Evolutionary conservation across 2,888 invertebrate species (phyloP).

Genomic region (Lysandra coridon): DNA sequence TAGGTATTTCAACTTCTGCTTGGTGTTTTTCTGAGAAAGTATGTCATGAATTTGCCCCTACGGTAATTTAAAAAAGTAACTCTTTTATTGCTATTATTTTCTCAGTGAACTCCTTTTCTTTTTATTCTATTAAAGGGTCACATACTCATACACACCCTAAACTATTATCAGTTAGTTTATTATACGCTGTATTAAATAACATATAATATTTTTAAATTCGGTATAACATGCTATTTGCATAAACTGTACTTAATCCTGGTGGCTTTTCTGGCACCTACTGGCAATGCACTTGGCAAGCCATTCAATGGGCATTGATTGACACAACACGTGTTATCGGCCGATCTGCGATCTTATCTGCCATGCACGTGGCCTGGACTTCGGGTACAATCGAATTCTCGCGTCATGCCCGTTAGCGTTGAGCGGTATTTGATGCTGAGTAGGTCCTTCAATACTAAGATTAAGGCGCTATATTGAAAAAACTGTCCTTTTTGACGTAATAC

Average conservation of each 20-base stretch:
- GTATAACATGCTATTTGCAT: neutral
- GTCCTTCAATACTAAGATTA: neutral
- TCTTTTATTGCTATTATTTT: too few species aligned
- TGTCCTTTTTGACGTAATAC: too few species aligned
- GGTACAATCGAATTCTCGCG: conserved; percentile 1
- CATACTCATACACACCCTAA: too few species aligned
- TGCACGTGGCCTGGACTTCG: neutral
- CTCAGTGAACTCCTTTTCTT: too few species aligned
- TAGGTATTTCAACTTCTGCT: too few species aligned
- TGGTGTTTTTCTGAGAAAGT: too few species aligned
- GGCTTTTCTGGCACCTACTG: conserved; percentile 5
- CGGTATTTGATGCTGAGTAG: neutral
- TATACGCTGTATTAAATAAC: too few species aligned
- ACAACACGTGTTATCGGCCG: neutral
- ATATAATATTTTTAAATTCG: neutral
- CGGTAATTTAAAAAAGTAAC: too few species aligned
- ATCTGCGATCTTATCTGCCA: conserved; percentile 5
- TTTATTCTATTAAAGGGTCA: too few species aligned
- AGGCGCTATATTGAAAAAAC: too few species aligned
- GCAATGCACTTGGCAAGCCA: neutral
- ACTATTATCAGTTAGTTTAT: too few species aligned
- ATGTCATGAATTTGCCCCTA: too few species aligned
- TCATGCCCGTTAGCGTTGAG: conserved; percentile 6
- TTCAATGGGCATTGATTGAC: conserved; percentile 22
- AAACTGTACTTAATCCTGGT: neutral